Percentiles rank a stretch among this genome's conserved stretches.
Evolutionary conservation across 2,888 invertebrate genomes (phyloP).

Genomic region (Diplolepis rosae): DNA sequence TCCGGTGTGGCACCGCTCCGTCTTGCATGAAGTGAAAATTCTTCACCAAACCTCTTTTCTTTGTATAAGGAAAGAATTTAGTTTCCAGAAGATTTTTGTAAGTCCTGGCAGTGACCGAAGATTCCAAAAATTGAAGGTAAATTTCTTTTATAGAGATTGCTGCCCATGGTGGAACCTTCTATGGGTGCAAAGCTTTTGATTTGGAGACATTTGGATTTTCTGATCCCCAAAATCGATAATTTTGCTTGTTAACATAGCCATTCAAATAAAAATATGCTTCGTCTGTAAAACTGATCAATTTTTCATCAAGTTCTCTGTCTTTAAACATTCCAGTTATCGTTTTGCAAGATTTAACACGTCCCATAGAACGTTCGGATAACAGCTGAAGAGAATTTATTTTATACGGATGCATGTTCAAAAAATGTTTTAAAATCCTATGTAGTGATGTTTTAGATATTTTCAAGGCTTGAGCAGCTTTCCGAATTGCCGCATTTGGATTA

Average conservation of each 20-base stretch:
- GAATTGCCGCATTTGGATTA: neutral
- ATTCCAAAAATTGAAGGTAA: too few relatives aligned
- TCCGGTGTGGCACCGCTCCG: too few relatives aligned
- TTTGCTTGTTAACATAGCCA: neutral
- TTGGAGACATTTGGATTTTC: neutral
- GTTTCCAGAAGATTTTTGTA: too few relatives aligned
- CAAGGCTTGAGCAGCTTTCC: neutral
- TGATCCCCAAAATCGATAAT: neutral
- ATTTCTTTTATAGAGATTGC: neutral
- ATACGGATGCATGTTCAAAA: neutral
- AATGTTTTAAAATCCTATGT: neutral
- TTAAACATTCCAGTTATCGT: neutral
- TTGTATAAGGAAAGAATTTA: too few relatives aligned
- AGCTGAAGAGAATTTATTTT: neutral
- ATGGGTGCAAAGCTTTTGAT: neutral
- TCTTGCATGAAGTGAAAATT: too few relatives aligned
- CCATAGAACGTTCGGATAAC: neutral
- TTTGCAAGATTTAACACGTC: too few relatives aligned
- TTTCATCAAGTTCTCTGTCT: neutral
- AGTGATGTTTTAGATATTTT: neutral
- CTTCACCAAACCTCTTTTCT: too few relatives aligned
- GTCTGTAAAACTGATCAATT: neutral
- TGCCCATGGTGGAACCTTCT: neutral
- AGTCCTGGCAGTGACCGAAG: too few relatives aligned
- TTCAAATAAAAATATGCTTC: neutral